These are phyloP conservation scores for Machimus atricapillus DNA, from an alignment of 2,888 invertebrate genomes.

Conservation along the genomic window DNA sequence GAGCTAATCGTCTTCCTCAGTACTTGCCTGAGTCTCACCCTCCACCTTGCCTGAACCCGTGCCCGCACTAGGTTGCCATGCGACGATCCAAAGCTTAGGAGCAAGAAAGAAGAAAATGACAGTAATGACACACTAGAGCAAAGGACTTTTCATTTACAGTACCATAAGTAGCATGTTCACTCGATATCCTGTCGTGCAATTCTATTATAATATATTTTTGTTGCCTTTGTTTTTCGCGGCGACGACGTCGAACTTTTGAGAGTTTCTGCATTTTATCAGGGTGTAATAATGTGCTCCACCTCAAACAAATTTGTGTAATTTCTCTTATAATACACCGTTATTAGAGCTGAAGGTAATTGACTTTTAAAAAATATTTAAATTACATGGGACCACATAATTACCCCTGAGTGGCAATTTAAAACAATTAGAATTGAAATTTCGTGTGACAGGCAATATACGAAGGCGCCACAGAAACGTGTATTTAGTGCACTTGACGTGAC, in stretches of 20 bases:
- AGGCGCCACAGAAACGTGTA: background rate
- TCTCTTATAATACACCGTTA: background rate
- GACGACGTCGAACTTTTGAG: background rate
- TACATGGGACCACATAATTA: background rate
- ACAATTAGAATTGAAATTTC: background rate
- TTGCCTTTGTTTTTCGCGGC: background rate
- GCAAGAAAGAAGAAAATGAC: slow-evolving; percentile 2
- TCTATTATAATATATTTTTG: background rate
- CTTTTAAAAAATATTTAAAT: slow-evolving; percentile 20
- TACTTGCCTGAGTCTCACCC: background rate
- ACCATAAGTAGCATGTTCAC: slow-evolving; percentile 11
- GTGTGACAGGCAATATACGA: background rate
- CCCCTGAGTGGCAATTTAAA: background rate
- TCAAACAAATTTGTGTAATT: background rate
- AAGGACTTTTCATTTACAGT: background rate
- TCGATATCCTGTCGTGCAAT: background rate
- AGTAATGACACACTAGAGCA: background rate
- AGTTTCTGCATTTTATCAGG: background rate
- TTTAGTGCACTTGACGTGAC: background rate
- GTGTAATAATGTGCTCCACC: background rate
- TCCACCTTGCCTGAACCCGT: background rate
- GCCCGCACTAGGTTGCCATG: background rate
- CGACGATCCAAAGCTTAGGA: background rate
- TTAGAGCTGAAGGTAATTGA: background rate
- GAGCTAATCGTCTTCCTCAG: background rate